These are phyloP conservation scores for Mesorhabditis belari DNA, from an alignment of 2,888 invertebrate genomes.

Conservation along the genomic window DNA sequence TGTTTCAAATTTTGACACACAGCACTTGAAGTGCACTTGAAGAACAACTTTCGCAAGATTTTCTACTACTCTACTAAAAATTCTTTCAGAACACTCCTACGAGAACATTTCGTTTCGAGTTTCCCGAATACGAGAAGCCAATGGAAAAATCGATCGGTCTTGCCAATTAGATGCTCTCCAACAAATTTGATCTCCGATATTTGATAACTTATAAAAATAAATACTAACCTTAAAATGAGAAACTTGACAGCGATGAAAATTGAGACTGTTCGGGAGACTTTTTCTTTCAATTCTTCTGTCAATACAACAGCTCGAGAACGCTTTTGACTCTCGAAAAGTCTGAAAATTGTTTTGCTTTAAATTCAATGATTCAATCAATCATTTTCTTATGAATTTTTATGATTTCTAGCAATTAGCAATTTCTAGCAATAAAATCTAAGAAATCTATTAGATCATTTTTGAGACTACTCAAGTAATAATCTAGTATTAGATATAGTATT, in stretches of 20 bases:
- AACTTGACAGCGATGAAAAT: slow-evolving; percentile 51
- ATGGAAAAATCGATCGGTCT: not conserved
- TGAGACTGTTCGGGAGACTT: slow-evolving; percentile 45
- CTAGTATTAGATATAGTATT: not conserved
- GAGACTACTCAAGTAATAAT: no score
- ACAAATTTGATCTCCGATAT: not conserved
- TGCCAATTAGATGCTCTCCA: no score
- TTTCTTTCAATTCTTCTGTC: slow-evolving; percentile 43
- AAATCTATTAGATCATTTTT: no score
- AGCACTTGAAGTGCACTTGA: no score
- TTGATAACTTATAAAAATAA: not conserved
- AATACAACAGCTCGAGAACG: slow-evolving; percentile 40
- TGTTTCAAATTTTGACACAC: no score
- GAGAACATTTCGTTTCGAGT: no score
- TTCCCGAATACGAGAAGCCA: no score
- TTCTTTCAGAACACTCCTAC: no score
- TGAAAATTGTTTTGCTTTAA: slow-evolving; percentile 12
- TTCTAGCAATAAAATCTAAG: no score
- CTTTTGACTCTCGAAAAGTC: slow-evolving; percentile 48
- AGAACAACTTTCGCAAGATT: no score
- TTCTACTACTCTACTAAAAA: no score
- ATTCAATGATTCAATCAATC: not conserved
- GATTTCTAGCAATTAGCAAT: no score
- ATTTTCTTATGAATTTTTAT: not conserved
- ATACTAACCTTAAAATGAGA: slow-evolving; percentile 36